Percentiles rank a stretch among this genome's conserved stretches.
Evolutionary conservation across 1,140 invertebrate genomes (phyloP).

Genomic region (Hylaeus anthracinus): DNA sequence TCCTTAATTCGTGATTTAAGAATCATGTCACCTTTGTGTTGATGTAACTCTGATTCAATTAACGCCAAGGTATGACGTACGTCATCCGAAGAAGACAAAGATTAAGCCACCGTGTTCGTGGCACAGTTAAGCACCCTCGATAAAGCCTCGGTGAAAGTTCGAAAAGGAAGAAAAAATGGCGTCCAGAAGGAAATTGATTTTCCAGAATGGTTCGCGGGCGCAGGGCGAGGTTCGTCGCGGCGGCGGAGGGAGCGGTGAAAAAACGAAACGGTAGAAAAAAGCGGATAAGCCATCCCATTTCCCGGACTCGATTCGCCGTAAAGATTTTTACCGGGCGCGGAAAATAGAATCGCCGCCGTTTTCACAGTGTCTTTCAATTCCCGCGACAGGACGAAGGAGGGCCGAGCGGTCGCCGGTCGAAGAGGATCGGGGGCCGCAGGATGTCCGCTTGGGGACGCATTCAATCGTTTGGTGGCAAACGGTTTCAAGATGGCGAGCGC

Average conservation of each 20-base stretch:
- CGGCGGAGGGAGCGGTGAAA: no score
- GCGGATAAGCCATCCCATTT: slow-evolving; percentile 50
- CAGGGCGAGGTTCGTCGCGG: no score
- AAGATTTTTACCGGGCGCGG: slow-evolving; percentile 58
- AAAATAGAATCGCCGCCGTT: slow-evolving; percentile 66
- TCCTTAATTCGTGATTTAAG: no score
- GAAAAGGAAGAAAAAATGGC: no score
- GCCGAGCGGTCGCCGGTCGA: slow-evolving; percentile 14
- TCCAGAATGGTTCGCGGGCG: background rate
- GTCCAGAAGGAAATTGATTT: slow-evolving; percentile 9
- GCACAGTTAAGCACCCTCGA: no score
- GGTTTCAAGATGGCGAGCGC: slow-evolving; percentile 62
- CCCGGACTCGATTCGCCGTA: slow-evolving; percentile 55
- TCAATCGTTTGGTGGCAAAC: slow-evolving; percentile 66
- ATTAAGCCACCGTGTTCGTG: no score
- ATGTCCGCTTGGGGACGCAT: slow-evolving; percentile 67
- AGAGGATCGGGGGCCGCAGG: slow-evolving; percentile 42
- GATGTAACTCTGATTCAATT: no score
- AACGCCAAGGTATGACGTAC: no score
- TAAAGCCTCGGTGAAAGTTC: no score
- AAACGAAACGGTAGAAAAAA: background rate
- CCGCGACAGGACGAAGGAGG: slow-evolving; percentile 33
- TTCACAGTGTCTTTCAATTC: slow-evolving; percentile 63
- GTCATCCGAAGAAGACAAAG: no score
- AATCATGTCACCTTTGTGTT: no score